A percentile compares a stretch with the other conserved stretches of the same genome.
Conservation (phyloP, 2,113 vertebrate genomes). For the Meles meles region DNA sequence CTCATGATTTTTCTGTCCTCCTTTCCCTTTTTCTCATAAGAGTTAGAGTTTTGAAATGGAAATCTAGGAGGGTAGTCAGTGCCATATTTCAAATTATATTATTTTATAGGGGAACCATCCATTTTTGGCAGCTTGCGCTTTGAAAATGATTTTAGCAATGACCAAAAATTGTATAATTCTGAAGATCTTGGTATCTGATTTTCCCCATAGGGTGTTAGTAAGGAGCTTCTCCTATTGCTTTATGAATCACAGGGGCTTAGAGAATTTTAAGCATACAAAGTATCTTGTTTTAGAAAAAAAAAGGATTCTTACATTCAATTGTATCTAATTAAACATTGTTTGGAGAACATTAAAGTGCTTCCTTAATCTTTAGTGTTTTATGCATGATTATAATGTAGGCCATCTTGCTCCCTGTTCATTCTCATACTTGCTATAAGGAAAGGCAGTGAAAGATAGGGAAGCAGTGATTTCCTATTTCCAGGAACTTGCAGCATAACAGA, state of each 20-base stretch:
- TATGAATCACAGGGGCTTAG: not conserved
- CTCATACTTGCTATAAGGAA: not conserved
- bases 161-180: not conserved
- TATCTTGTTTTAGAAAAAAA: not conserved
- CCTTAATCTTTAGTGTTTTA: not conserved
- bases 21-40: not conserved
- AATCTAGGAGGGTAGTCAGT: conserved; percentile 7
- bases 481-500: not conserved
- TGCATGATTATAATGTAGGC: not conserved
- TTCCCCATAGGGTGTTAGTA: not conserved
- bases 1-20: not conserved
- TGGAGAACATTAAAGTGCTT: not conserved
- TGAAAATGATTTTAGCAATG: conserved; percentile 31
- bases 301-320: not conserved
- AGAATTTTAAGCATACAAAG: not conserved
- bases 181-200: not conserved
- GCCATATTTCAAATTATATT: not conserved
- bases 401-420: not conserved
- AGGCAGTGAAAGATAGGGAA: not conserved
- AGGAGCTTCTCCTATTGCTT: not conserved
- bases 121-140: not conserved
- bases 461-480: not conserved
- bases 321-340: not conserved
- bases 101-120: not conserved
- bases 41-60: not conserved